Evolutionary conservation across 2,888 invertebrate genomes (phyloP).

Genomic region (Drosophila prostipennis): DNA sequence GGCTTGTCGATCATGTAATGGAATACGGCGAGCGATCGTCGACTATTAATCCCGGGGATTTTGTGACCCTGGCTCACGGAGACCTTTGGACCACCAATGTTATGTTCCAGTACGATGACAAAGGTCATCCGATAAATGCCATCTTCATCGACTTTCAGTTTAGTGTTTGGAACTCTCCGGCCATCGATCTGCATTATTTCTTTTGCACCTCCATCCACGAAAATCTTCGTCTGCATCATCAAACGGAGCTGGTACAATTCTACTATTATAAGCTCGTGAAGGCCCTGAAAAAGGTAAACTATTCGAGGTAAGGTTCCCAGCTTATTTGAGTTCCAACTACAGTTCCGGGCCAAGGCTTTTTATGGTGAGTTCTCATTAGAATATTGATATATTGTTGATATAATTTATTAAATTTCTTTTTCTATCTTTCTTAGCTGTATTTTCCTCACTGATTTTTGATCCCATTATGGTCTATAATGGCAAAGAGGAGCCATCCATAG

Average conservation of each 20-base stretch:
- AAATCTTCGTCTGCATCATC: constrained; percentile 60
- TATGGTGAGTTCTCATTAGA: constrained; percentile 49
- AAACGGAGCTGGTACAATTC: constrained; percentile 73
- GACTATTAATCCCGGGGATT: constrained; percentile 46
- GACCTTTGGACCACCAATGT: constrained; percentile 79
- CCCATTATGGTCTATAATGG: constrained; percentile 77
- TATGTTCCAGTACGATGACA: constrained; percentile 70
- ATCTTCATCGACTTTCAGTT: constrained; percentile 81
- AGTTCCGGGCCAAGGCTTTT: constrained; percentile 52
- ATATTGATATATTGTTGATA: constrained; percentile 31
- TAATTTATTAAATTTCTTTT: background rate
- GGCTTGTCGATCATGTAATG: constrained; percentile 66
- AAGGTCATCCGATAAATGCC: constrained; percentile 57
- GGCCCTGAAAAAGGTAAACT: constrained; percentile 57
- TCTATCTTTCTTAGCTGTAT: constrained; percentile 67
- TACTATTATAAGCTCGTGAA: constrained; percentile 66
- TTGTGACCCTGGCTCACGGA: no score
- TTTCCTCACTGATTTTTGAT: constrained; percentile 71
- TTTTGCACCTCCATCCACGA: constrained; percentile 76
- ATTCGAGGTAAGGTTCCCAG: constrained; percentile 61
- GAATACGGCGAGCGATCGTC: constrained; percentile 67
- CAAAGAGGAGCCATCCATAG: constrained; percentile 75
- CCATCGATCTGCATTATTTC: constrained; percentile 78
- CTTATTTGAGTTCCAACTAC: constrained; percentile 68
- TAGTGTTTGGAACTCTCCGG: constrained; percentile 76